phyloP scores from a whole-genome alignment of 2,113 vertebrate genomes.

The Myocastor coypus region DNA sequence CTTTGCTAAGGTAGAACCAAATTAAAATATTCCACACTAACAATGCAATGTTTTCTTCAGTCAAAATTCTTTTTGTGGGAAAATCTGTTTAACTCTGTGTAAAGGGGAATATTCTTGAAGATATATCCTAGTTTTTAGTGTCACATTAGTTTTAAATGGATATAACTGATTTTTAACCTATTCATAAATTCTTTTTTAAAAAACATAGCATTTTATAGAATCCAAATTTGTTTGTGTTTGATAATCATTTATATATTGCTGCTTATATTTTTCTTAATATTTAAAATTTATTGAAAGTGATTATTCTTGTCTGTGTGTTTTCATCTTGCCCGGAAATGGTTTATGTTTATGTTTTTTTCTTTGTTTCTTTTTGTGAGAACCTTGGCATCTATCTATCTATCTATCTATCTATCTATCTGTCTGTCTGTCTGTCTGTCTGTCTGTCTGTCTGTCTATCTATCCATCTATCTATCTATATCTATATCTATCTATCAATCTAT shows the following conservation, averaged over 20 bases:
- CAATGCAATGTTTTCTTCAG: not conserved
- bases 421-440: too few species aligned
- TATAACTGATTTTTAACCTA: not conserved
- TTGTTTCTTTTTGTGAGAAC: too few species aligned
- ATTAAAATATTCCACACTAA: constrained; percentile 27
- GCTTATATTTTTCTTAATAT: not conserved
- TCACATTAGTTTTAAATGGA: not conserved
- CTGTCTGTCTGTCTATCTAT: too few species aligned
- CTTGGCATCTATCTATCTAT: not conserved
- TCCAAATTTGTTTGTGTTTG: not conserved
- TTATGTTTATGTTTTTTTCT: not conserved
- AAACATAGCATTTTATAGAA: not conserved
- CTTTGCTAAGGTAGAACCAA: not conserved
- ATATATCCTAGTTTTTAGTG: not conserved
- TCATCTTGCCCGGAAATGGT: not conserved
- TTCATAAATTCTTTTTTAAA: not conserved
- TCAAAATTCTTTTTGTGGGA: not conserved
- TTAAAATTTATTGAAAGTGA: not conserved
- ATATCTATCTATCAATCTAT: too few species aligned
- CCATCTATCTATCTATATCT: too few species aligned
- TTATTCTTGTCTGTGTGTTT: not conserved
- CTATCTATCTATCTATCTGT: too few species aligned
- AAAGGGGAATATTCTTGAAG: not conserved
- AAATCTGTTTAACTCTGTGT: not conserved
- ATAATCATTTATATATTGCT: not conserved